These are phyloP conservation scores for Leucoma salicis DNA, from an alignment of 2,888 invertebrate genomes.

Conservation along the genomic window DNA sequence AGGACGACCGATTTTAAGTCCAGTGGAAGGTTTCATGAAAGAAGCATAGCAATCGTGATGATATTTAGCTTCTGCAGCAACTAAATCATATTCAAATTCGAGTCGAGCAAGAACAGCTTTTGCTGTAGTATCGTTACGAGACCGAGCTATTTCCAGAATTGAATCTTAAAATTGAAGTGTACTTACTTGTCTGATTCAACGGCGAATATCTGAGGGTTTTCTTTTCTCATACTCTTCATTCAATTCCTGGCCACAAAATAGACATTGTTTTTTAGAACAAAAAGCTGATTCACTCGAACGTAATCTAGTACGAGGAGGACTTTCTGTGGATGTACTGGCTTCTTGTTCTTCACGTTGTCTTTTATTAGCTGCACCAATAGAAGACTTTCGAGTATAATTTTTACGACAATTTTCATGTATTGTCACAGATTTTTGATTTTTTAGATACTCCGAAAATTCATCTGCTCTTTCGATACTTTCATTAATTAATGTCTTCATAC, in stretches of 20 bases:
- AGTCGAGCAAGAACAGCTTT: slow-evolving; percentile 35
- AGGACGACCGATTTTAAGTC: slow-evolving; percentile 44
- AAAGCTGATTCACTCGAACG: slow-evolving; percentile 37
- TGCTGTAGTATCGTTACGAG: slow-evolving; percentile 17
- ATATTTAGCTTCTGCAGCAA: slow-evolving; percentile 38
- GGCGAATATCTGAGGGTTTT: slow-evolving; percentile 12
- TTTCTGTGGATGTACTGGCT: slow-evolving; percentile 36
- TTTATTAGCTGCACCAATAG: slow-evolving; percentile 37
- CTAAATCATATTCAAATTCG: slow-evolving; percentile 23
- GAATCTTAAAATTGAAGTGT: slow-evolving; percentile 27
- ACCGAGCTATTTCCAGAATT: slow-evolving; percentile 1
- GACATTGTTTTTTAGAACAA: slow-evolving; percentile 25
- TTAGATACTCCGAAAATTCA: slow-evolving; percentile 29
- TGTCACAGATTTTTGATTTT: slow-evolving; percentile 26
- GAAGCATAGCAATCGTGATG: slow-evolving; percentile 35
- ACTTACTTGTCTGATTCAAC: slow-evolving; percentile 13
- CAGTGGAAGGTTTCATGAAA: slow-evolving; percentile 41
- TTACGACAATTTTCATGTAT: slow-evolving; percentile 35
- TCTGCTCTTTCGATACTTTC: slow-evolving; percentile 35
- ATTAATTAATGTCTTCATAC: slow-evolving; percentile 30
- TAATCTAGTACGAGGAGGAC: slow-evolving; percentile 37
- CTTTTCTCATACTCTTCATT: slow-evolving; percentile 40
- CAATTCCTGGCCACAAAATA: slow-evolving; percentile 40
- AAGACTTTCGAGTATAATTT: slow-evolving; percentile 30
- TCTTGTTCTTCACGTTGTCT: slow-evolving; percentile 39